Evolutionary conservation across 2,888 invertebrate genomes (phyloP), one percentile per base, ranked within the genome.

Genomic region (Aporophyla nigra): DNA sequence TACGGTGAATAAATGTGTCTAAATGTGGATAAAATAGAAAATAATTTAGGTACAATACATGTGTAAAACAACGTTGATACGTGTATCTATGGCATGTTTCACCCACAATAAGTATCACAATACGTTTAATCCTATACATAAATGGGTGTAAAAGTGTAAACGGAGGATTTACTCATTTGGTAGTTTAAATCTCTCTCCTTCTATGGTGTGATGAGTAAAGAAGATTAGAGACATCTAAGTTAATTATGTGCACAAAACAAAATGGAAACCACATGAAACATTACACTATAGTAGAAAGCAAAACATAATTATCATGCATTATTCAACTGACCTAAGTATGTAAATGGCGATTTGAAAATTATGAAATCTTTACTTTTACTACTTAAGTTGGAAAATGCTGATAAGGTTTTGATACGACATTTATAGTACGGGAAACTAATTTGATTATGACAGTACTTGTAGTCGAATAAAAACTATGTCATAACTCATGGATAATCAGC

Each of bases 261-360:
- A 74, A 54, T 27, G 51, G 53, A 80, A 70, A 74, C 43, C 14
- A 51, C 24, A 21, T 12, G 21, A 16, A 27, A 4, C 5, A 14
- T 59, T 59, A 24, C 43, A 21, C 76, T 61, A 70, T 61, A 27
- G 53, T 69, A 80, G 71, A 81, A 81, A 76, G 81, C 43, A 72
- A 65, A 62, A 54, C 49, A 61, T 73, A 67, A 62, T 74, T 73
- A 59, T 16, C 59, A 73, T 71, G 72, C 40, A 81, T 82, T 70
- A 80, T 72, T 76, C 49, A 54, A 65, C 10, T 59, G 21, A n/a
- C 9, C 43, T 66, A 59, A 53, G 21, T 51, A 74, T 33, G 33
- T 54, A 61, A 43, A 16, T 46, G 40, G 21, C 51, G 33, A 73
- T 73, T 81, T 74, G 67, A 77, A 81, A 77, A 81, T 67, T 16